phyloP scores from a whole-genome alignment of 2,797 vertebrate species.

The Falco novaeseelandiae region DNA sequence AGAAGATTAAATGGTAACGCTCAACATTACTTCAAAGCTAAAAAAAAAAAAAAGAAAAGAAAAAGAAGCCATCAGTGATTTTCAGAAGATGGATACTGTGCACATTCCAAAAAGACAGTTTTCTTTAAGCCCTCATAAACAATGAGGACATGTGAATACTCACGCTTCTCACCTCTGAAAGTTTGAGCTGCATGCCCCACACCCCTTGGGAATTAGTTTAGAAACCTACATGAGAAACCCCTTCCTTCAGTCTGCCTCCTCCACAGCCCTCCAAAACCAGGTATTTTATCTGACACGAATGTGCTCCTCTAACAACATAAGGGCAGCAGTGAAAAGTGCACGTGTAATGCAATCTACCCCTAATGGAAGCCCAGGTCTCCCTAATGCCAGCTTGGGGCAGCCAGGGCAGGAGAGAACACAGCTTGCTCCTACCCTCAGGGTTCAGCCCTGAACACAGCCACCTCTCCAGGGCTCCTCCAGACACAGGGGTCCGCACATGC shows the following conservation, averaged over 20 bases:
- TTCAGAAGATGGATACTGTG: not conserved
- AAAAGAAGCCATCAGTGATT: not conserved
- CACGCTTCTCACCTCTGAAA: not conserved
- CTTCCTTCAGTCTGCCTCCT: not conserved
- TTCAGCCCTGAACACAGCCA: not conserved
- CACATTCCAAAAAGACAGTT: not conserved
- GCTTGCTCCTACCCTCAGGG: not conserved
- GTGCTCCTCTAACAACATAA: not conserved
- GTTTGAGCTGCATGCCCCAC: not conserved
- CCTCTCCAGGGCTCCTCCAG: not conserved
- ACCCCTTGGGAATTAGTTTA: not conserved
- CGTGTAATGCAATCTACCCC: not conserved
- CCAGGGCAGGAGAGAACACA: not conserved
- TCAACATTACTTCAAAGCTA: not conserved
- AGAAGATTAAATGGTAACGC: not conserved
- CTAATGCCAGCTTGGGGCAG: fast-evolving
- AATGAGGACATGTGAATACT: not conserved
- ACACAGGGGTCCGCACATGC: fast-evolving
- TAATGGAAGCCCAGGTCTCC: not conserved
- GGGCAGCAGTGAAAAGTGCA: not conserved
- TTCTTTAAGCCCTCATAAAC: not conserved
- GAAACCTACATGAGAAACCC: not conserved
- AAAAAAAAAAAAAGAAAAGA: not conserved
- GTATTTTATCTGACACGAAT: not conserved
- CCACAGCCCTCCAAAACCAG: not conserved